phyloP scores from a whole-genome alignment of 1,140 invertebrate genomes.

The Bombus sylvicola region DNA sequence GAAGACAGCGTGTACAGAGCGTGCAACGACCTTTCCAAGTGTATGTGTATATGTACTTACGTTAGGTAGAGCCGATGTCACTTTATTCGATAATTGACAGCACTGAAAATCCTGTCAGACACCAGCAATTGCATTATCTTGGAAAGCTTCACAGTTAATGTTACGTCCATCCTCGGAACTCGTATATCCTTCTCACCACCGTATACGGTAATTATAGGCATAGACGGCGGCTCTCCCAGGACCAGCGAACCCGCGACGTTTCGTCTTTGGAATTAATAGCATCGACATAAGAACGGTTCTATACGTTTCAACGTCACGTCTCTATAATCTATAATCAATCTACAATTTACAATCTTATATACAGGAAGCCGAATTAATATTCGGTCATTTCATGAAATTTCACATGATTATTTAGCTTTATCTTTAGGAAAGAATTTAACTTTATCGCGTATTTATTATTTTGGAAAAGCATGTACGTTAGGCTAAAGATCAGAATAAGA shows the following conservation, averaged over 20 bases:
- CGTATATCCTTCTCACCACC: not conserved
- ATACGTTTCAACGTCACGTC: not conserved
- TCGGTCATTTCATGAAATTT: not conserved
- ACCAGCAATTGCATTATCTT: conserved; percentile 46
- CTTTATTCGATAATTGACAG: conserved; percentile 56
- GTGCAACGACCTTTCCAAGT: conserved; percentile 31
- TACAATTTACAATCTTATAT: no score
- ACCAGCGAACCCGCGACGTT: not conserved
- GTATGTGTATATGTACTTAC: not conserved
- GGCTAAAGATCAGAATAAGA: no score
- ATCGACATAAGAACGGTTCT: not conserved
- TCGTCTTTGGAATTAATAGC: not conserved
- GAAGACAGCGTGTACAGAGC: not conserved
- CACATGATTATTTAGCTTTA: no score
- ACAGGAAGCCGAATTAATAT: not conserved
- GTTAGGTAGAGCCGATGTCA: conserved; percentile 19
- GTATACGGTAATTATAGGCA: not conserved
- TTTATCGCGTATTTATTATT: no score
- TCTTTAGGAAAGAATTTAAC: no score
- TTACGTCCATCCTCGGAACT: conserved; percentile 29
- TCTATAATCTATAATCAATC: not conserved
- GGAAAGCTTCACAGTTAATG: conserved; percentile 22
- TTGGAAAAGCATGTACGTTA: no score
- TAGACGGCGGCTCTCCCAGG: not conserved
- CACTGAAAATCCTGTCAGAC: conserved; percentile 48